Base-by-base conservation (phyloP, 2,888 invertebrate genomes). In the Mesochorus sp. region DNA sequence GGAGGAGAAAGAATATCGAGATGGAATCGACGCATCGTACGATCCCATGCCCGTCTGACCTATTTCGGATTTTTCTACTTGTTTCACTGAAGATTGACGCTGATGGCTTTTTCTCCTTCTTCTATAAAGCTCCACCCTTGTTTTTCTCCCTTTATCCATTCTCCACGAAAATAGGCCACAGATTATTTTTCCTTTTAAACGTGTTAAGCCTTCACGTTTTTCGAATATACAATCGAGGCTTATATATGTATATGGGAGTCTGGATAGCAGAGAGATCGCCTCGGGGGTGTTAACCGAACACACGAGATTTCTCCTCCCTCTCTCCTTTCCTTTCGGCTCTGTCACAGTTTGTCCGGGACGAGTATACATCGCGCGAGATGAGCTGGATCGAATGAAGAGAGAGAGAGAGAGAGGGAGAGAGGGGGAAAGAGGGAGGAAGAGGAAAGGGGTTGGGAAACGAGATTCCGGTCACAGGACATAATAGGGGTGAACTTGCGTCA, bases 401-500 rank as follows among this genome's bases (percentile, higher is more conserved):
- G 26, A 6, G n/a, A 19, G 8, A 8, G 42, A 6, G 26, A 26
- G 42, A 14, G 42, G 39, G 6, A 4, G 12, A 26, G 34, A 4
- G 5, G 6, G 37, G 21, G 8, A 19, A 14, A 31, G 37, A 53
- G 34, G 53, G 49, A 57, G 37, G 62, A 47, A 47, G 28, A 68
- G 24, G 70, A 26, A 21, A 17, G 34, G 51, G 44, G 31, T 53
- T 37, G 47, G 31, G 55, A 31, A 44, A 37, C 12, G 53, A 72
- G 47, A 72, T 68, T 55, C 39, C 62, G 55, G 67, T 77, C 57
- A 57, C 55, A 57, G 24, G 53, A 55, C 61, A 76, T 72, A 76
- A 76, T 72, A 72, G 66, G 76, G 51, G 71, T 42, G 67, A 37
- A 53, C 72, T 72, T 72, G 72, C 37, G 76, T 76, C 76, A 76